phyloP scores from a whole-genome alignment of 2,888 invertebrate species.

The Eumacrocentrus americanus region DNA sequence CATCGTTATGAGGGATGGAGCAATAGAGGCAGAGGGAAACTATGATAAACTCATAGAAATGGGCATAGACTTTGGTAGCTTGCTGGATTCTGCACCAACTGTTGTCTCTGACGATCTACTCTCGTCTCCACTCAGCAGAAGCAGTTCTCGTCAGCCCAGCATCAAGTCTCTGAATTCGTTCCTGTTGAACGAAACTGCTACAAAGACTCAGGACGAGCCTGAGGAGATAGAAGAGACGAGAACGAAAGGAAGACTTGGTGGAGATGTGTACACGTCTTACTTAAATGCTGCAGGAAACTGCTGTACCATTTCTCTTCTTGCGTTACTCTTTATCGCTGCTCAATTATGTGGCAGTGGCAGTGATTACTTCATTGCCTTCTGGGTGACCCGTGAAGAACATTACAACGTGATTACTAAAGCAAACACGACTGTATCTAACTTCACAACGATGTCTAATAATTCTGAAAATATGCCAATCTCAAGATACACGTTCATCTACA shows the following conservation, averaged over 20 bases:
- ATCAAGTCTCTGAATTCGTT: conserved; percentile 52
- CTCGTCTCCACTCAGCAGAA: conserved; percentile 44
- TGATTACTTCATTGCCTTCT: conserved; percentile 80
- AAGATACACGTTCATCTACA: conserved; percentile 64
- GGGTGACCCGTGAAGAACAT: conserved; percentile 63
- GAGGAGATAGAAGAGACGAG: conserved; percentile 52
- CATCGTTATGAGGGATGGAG: conserved; percentile 56
- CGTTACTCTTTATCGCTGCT: conserved; percentile 69
- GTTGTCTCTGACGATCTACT: conserved; percentile 52
- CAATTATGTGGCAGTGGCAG: conserved; percentile 76
- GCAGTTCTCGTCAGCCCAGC: conserved; percentile 54
- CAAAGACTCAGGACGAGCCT: conserved; percentile 42
- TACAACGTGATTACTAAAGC: background rate
- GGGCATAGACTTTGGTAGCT: conserved; percentile 78
- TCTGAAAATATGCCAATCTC: conserved; percentile 14
- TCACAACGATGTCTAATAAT: background rate
- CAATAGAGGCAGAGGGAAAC: conserved; percentile 59
- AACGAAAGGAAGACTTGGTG: conserved; percentile 69
- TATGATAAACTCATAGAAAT: conserved; percentile 75
- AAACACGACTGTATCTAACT: background rate
- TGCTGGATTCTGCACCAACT: conserved; percentile 63
- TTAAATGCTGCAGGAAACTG: conserved; percentile 75
- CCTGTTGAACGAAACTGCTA: conserved; percentile 46
- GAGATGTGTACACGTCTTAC: conserved; percentile 71
- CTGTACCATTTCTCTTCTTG: conserved; percentile 66